These are phyloP conservation scores for Cirrhinus molitorella DNA, from an alignment of 2,797 vertebrate genomes.

Conservation along the genomic window DNA sequence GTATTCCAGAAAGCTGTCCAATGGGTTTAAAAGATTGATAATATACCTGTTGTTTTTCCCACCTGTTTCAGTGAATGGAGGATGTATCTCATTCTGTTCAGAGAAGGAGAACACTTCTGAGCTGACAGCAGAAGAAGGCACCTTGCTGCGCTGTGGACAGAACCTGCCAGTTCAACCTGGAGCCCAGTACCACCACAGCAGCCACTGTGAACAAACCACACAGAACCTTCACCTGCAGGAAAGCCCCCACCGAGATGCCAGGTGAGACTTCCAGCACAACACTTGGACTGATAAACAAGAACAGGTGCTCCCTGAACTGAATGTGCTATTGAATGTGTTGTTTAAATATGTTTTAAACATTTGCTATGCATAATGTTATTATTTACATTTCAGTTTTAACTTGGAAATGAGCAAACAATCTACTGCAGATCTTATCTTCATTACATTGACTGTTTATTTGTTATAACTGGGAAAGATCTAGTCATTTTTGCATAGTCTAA, in stretches of 20 bases:
- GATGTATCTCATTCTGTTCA: conserved; percentile 78
- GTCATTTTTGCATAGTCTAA: not conserved
- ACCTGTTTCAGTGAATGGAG: conserved; percentile 82
- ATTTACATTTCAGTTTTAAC: not conserved
- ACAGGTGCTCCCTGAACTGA: not conserved
- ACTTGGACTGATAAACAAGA: not conserved
- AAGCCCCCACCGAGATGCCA: conserved; percentile 79
- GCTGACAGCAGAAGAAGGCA: conserved; percentile 78
- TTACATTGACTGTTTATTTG: not conserved
- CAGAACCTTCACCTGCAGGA: conserved; percentile 80
- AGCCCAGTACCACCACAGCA: conserved; percentile 78
- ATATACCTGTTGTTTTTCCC: not conserved
- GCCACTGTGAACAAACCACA: conserved; percentile 81
- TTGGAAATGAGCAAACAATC: not conserved
- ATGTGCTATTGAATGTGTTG: not conserved
- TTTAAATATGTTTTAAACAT: not conserved
- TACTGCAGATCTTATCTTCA: not conserved
- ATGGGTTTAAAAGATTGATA: not conserved
- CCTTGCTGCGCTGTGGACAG: conserved; percentile 83
- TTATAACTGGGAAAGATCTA: not conserved
- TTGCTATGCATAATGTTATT: not conserved
- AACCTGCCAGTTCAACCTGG: conserved; percentile 80
- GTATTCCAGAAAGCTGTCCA: not conserved
- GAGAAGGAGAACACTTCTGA: conserved; percentile 86
- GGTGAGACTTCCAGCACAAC: conserved; percentile 78